These are phyloP conservation scores for Botia almorhae DNA, from an alignment of 2,797 vertebrate genomes.

Conservation along the genomic window DNA sequence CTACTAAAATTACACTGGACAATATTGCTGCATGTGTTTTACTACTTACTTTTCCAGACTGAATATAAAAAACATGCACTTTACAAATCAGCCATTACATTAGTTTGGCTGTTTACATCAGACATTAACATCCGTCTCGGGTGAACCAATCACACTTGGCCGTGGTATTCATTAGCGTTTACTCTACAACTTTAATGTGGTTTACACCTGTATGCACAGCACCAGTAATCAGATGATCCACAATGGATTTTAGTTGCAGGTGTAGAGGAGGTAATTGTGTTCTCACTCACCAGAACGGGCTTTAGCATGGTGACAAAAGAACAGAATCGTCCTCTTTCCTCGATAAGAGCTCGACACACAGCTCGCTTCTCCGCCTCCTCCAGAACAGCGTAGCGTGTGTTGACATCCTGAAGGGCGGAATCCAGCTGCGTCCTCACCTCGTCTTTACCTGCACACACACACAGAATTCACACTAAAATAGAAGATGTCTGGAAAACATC, in stretches of 20 bases:
- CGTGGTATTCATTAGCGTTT: neutral
- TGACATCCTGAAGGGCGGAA: conserved; percentile 83
- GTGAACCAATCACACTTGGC: neutral
- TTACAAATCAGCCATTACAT: neutral
- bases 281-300: conserved; percentile 79
- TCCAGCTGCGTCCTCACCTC: conserved; percentile 81
- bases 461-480: neutral
- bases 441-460: conserved; percentile 75
- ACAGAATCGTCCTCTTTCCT: conserved; percentile 83
- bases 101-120: neutral
- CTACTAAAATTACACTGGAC: too few species aligned
- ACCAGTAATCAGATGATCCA: neutral
- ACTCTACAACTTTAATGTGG: neutral
- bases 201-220: neutral
- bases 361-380: conserved; percentile 84
- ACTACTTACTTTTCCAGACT: neutral
- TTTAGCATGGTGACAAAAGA: conserved; percentile 82
- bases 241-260: neutral
- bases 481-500: too few species aligned
- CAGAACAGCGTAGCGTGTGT: conserved; percentile 79
- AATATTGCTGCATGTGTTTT: too few species aligned
- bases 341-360: conserved; percentile 79
- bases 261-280: neutral
- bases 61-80: neutral
- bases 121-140: neutral